phyloP scores from a whole-genome alignment of 1,140 invertebrate species.

The Brachionus plicatilis region DNA sequence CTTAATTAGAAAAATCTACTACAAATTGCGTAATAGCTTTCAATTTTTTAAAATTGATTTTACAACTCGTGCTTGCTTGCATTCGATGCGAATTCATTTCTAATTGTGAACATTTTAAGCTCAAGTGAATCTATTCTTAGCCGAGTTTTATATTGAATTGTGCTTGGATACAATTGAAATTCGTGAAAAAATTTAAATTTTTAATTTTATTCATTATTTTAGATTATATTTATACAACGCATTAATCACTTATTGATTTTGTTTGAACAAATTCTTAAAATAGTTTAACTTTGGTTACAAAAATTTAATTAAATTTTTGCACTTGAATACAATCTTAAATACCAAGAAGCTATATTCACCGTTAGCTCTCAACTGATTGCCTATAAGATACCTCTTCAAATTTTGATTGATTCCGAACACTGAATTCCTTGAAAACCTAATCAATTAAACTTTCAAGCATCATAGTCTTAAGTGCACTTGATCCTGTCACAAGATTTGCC shows the following conservation, averaged over 20 bases:
- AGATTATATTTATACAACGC: background rate
- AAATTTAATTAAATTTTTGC: slow-evolving; percentile 35
- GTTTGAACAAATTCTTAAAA: slow-evolving; percentile 36
- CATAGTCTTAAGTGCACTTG: background rate
- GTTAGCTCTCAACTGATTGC: background rate
- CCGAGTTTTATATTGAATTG: background rate
- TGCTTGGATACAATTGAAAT: background rate
- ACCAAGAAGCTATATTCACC: background rate
- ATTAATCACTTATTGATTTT: background rate
- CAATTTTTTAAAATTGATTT: slow-evolving; percentile 11
- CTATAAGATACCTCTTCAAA: background rate
- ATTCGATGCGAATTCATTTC: background rate
- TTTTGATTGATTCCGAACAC: background rate
- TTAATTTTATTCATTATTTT: background rate
- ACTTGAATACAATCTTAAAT: background rate
- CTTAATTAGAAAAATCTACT: slow-evolving; percentile 10
- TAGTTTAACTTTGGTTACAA: background rate
- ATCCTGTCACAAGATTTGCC: background rate
- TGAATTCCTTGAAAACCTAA: background rate
- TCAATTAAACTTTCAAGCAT: background rate
- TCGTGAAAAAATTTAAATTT: background rate
- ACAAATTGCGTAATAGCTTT: slow-evolving; percentile 12
- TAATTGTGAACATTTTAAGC: background rate
- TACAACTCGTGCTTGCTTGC: background rate
- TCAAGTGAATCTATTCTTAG: background rate